Evolutionary conservation across 2,888 invertebrate species (phyloP), one percentile per base, ranked within the genome.

Genomic region (Scrobipalpa atriplicella): DNA sequence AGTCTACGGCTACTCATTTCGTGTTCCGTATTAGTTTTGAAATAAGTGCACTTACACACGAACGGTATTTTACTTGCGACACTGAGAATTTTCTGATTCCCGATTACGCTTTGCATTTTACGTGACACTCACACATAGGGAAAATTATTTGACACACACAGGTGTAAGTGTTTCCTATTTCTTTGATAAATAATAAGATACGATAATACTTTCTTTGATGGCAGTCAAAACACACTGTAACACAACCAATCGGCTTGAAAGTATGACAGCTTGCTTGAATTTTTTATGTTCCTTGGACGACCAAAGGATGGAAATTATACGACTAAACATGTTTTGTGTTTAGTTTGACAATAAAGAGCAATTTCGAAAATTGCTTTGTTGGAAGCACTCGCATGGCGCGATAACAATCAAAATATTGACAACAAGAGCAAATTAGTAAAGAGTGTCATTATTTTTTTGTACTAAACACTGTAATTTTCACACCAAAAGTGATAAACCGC

Each of bases 31-130:
- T 38, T 1, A 21, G 21, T 21, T 36, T 38, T 3, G 36, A 38
- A 58, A 16, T 58, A 38, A 58, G 58, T 58, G 38, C 29, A 38
- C 16, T 38, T 58, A 38, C 58, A 58, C 58, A 58, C 58, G 58
- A 58, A 58, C 3, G 16, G n/a, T 11, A 2, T 13, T 21, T 56
- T 13, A 47, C n/a, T n/a, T 47, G 47, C 13, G 21, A 19, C 7
- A 18, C 54, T 21, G 13, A 21, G 29, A 56, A 11, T 21, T 56
- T 56, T 56, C 13, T 21, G 13, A 13, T 56, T 19, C 13, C 13
- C 21, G 13, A 56, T 56, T 29, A 56, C 6, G 54, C 21, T 13
- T 56, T 29, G 13, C 13, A 13, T 47, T 43, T 43, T 13, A 13
- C 1, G 3, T 43, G 13, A 43, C 11, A 43, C 13, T 43, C 16